Evolutionary conservation across 2,888 invertebrate genomes (phyloP).

Genomic region (Agonum fuliginosum): DNA sequence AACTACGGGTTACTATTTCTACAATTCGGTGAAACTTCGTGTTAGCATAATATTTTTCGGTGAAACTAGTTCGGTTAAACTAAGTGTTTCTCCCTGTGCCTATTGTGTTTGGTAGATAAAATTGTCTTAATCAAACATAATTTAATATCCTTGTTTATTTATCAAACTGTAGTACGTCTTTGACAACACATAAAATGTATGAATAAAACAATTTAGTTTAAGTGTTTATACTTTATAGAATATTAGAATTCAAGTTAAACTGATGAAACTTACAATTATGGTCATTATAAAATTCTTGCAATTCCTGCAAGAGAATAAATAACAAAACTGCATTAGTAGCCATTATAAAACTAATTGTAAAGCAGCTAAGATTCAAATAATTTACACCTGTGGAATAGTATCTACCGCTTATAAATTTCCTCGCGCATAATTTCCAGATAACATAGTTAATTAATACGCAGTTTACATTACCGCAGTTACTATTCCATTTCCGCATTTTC

Average conservation of each 20-base stretch:
- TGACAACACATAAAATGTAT: background rate
- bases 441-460: background rate
- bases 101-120: too few relatives aligned
- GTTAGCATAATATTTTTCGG: too few relatives aligned
- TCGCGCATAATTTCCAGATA: background rate
- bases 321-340: background rate
- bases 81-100: too few relatives aligned
- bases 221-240: too few relatives aligned
- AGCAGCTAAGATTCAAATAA: background rate
- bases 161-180: background rate
- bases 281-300: background rate
- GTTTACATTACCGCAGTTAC: background rate
- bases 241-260: too few relatives aligned
- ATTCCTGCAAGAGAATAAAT: background rate
- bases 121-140: too few relatives aligned
- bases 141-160: too few relatives aligned
- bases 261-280: too few relatives aligned
- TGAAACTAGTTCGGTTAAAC: too few relatives aligned
- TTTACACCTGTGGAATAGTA: background rate
- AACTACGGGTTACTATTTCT: too few relatives aligned
- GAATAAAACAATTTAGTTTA: background rate
- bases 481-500: constrained; percentile 12
- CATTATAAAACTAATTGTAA: background rate
- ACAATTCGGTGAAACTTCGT: too few relatives aligned
- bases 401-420: background rate